These are phyloP conservation scores for Lasioglossum vierecki DNA, from an alignment of 2,888 invertebrate genomes.

Conservation along the genomic window DNA sequence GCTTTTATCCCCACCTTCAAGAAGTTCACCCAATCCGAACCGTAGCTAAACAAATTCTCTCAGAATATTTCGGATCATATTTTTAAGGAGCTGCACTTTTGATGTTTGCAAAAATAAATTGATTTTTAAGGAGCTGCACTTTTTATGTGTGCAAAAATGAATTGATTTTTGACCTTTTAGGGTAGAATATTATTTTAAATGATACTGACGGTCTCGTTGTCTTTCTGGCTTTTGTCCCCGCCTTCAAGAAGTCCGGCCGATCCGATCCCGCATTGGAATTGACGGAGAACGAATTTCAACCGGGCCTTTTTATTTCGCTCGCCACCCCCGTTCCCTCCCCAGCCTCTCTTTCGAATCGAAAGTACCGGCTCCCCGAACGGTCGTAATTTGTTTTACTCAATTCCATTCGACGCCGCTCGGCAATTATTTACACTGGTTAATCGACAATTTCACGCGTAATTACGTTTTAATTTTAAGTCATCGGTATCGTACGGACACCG, in stretches of 20 bases:
- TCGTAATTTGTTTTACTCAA: slow-evolving; percentile 47
- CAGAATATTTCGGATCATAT: background rate
- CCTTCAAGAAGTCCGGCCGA: background rate
- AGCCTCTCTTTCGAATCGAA: background rate
- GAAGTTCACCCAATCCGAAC: too few relatives aligned
- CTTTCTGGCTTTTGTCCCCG: background rate
- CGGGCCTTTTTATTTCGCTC: background rate
- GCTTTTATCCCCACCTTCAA: too few relatives aligned
- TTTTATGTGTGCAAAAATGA: background rate
- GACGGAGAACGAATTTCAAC: slow-evolving; percentile 33
- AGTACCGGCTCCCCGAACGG: slow-evolving; percentile 4
- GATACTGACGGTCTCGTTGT: background rate
- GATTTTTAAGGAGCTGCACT: too few relatives aligned
- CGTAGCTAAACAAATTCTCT: too few relatives aligned
- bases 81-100: background rate
- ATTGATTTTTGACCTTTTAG: background rate
- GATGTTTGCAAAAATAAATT: too few relatives aligned
- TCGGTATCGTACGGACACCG: slow-evolving; percentile 15
- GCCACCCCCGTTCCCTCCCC: too few relatives aligned
- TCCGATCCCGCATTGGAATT: slow-evolving; percentile 17
- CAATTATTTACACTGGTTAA: slow-evolving; percentile 57
- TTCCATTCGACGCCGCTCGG: slow-evolving; percentile 42
- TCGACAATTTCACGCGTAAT: slow-evolving; percentile 58
- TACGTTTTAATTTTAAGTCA: slow-evolving; percentile 45
- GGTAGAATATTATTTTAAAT: too few relatives aligned